These are phyloP conservation scores for Pygoscelis antarcticus DNA, from an alignment of 2,113 vertebrate species.

Conservation along the genomic window DNA sequence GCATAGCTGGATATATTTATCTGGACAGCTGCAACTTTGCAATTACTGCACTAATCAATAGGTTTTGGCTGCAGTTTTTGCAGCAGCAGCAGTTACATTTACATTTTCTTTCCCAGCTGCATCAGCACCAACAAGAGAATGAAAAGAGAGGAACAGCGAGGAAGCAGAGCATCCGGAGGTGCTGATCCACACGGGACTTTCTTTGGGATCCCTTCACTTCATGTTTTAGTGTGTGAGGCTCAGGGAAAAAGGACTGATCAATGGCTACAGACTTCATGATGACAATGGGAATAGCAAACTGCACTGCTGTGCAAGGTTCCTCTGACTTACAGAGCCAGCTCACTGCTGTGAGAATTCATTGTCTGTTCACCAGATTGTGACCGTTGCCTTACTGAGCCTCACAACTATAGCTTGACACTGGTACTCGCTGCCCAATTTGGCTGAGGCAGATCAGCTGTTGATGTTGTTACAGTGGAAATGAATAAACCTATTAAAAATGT, in stretches of 20 bases:
- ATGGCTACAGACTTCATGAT: background rate
- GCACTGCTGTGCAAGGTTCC: background rate
- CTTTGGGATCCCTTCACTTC: background rate
- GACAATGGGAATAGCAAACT: background rate
- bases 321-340: background rate
- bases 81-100: conserved; percentile 35
- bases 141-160: background rate
- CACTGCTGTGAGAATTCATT: background rate
- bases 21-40: conserved; percentile 55
- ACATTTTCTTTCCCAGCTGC: background rate
- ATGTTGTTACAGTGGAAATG: background rate
- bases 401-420: background rate
- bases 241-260: background rate
- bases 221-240: background rate
- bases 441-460: background rate
- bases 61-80: conserved; percentile 51
- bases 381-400: background rate
- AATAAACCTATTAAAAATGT: background rate
- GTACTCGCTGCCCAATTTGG: background rate
- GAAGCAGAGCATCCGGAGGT: background rate
- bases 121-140: background rate
- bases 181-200: background rate
- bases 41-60: conserved; percentile 51
- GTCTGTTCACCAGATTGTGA: background rate
- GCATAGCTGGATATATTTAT: background rate